phyloP scores from a whole-genome alignment of 2,888 invertebrate genomes.

The Euphydryas editha region DNA sequence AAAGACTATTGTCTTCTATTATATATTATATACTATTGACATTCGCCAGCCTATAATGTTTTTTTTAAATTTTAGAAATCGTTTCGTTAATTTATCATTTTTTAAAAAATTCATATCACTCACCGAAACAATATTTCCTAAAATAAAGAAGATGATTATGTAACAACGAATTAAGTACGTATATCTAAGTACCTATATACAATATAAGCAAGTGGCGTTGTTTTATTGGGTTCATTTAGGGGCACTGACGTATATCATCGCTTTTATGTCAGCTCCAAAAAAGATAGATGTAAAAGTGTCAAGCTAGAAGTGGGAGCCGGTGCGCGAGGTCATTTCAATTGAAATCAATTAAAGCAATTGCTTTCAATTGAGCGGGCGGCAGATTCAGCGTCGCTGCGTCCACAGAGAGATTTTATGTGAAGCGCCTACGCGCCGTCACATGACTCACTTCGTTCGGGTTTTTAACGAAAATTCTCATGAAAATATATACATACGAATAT shows the following conservation, averaged over 20 bases:
- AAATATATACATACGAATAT: neutral
- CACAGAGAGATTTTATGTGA: constrained; percentile 81
- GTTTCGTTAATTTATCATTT: too few species aligned
- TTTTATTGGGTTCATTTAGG: constrained; percentile 55
- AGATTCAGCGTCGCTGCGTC: constrained; percentile 79
- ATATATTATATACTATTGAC: too few species aligned
- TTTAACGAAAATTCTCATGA: constrained; percentile 6
- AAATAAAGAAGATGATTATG: constrained; percentile 18
- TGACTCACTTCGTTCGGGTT: constrained; percentile 63
- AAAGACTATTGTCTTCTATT: too few species aligned
- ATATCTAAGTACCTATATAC: constrained; percentile 10
- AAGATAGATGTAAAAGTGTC: constrained; percentile 83
- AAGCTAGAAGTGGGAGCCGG: constrained; percentile 78
- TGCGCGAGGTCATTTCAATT: constrained; percentile 83
- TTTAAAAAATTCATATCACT: neutral
- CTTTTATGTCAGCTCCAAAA: constrained; percentile 80
- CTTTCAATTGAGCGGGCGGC: constrained; percentile 80
- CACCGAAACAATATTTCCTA: neutral
- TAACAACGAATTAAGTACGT: constrained; percentile 20
- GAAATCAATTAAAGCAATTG: constrained; percentile 82
- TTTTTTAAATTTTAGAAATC: too few species aligned
- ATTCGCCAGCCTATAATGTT: too few species aligned
- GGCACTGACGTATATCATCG: constrained; percentile 71
- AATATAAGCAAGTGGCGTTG: constrained; percentile 29
- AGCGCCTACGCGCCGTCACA: constrained; percentile 78